phyloP scores from a whole-genome alignment of 2,888 invertebrate genomes.

The Drosophila nigritarsus region DNA sequence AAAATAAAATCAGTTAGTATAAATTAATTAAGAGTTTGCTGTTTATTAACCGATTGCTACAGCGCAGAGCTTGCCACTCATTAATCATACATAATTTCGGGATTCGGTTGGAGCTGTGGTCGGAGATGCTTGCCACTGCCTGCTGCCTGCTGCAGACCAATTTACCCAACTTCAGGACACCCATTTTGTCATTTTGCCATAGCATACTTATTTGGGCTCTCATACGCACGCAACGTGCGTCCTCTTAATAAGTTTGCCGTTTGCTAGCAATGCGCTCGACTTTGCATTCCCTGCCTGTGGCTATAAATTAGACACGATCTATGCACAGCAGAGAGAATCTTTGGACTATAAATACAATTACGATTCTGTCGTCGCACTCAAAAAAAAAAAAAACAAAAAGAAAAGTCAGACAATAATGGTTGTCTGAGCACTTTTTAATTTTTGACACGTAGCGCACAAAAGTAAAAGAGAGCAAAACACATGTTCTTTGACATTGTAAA shows the following conservation, averaged over 20 bases:
- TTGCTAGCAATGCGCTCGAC: conserved; percentile 15
- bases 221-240: conserved; percentile 23
- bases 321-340: conserved; percentile 30
- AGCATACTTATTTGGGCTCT: conserved; percentile 59
- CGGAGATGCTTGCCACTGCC: not conserved
- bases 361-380: not conserved
- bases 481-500: conserved; percentile 67
- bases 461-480: conserved; percentile 41
- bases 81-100: not conserved
- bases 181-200: conserved; percentile 36
- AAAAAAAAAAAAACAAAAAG: not conserved
- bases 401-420: not conserved
- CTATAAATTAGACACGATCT: conserved; percentile 63
- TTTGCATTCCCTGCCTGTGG: conserved; percentile 17
- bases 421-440: conserved; percentile 63
- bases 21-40: not conserved
- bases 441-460: conserved; percentile 68
- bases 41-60: not conserved
- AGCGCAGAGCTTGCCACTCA: not conserved
- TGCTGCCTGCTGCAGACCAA: not conserved
- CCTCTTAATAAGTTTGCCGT: conserved; percentile 37
- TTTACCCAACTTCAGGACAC: not conserved
- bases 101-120: not conserved
- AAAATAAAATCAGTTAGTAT: not conserved
- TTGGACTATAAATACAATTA: conserved; percentile 11